These are phyloP conservation scores for Lasioglossum zephyrum DNA, from an alignment of 2,888 invertebrate genomes.

Conservation along the genomic window DNA sequence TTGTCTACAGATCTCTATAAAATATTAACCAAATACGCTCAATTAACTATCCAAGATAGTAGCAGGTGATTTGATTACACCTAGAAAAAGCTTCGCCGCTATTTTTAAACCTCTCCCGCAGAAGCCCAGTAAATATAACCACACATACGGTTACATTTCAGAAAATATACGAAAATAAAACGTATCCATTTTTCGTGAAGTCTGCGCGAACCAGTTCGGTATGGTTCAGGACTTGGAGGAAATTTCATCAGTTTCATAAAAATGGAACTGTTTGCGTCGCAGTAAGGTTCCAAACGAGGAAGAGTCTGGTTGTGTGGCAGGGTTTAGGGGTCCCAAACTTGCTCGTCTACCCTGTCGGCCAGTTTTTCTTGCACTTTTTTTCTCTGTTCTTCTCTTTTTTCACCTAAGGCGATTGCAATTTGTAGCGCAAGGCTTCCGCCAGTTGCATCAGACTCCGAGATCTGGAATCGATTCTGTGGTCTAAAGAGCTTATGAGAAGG, in stretches of 20 bases:
- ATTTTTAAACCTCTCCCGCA: not conserved
- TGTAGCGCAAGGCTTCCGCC: slow-evolving; percentile 75
- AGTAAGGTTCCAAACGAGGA: not conserved
- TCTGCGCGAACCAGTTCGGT: not conserved
- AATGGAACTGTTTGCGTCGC: not conserved
- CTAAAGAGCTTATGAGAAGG: not conserved
- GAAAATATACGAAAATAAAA: not conserved
- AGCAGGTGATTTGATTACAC: not conserved
- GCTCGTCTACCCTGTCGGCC: slow-evolving; percentile 17
- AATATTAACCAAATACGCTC: not conserved
- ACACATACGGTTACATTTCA: not conserved
- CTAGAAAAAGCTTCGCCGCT: not conserved
- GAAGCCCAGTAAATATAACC: not conserved
- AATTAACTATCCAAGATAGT: not conserved
- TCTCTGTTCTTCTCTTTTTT: not conserved
- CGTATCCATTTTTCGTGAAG: not conserved
- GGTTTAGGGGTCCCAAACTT: slow-evolving; percentile 47
- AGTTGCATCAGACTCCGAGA: slow-evolving; percentile 76
- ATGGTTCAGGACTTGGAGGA: not conserved
- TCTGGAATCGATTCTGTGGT: slow-evolving; percentile 53
- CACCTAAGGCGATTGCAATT: slow-evolving; percentile 68
- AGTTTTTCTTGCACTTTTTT: slow-evolving; percentile 34
- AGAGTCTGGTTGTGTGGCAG: not conserved
- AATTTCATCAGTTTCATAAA: not conserved
- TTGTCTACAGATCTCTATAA: too few species aligned